Evolutionary conservation across 1,140 invertebrate species (phyloP).

Genomic region (Harlomillsia oculata): DNA sequence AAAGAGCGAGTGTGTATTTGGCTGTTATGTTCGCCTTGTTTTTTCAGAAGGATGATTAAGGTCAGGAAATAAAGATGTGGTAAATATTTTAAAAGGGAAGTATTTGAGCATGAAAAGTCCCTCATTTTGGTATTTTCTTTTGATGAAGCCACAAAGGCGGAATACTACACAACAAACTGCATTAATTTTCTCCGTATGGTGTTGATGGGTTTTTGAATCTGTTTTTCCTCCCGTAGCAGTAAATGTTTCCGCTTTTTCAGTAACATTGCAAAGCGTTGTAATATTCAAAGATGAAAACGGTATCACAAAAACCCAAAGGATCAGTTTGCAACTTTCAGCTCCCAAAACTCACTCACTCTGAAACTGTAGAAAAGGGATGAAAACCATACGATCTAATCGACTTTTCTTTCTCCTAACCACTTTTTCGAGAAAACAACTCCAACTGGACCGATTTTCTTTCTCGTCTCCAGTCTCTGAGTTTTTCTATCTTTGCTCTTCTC

Average conservation of each 20-base stretch:
- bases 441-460: not conserved
- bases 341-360: too few species aligned
- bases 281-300: slow-evolving; percentile 23
- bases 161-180: slow-evolving; percentile 2
- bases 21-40: too few species aligned
- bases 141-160: slow-evolving; percentile 32
- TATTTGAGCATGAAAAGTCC: slow-evolving; percentile 22
- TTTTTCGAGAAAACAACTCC: too few species aligned
- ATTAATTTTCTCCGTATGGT: slow-evolving; percentile 33
- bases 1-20: too few species aligned
- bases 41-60: slow-evolving; percentile 19
- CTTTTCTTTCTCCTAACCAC: too few species aligned
- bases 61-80: slow-evolving; percentile 19
- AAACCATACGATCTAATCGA: too few species aligned
- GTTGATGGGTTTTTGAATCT: slow-evolving; percentile 29
- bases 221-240: not conserved
- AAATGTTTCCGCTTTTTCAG: slow-evolving; percentile 13
- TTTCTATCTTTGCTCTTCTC: not conserved
- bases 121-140: slow-evolving; percentile 24
- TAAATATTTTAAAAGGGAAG: slow-evolving; percentile 25
- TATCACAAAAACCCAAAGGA: slow-evolving; percentile 23
- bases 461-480: not conserved
- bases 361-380: not conserved
- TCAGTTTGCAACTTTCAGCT: slow-evolving; percentile 4
- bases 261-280: slow-evolving; percentile 22